phyloP scores from a whole-genome alignment of 2,797 vertebrate species.

The Melanotaenia maccullochi region DNA sequence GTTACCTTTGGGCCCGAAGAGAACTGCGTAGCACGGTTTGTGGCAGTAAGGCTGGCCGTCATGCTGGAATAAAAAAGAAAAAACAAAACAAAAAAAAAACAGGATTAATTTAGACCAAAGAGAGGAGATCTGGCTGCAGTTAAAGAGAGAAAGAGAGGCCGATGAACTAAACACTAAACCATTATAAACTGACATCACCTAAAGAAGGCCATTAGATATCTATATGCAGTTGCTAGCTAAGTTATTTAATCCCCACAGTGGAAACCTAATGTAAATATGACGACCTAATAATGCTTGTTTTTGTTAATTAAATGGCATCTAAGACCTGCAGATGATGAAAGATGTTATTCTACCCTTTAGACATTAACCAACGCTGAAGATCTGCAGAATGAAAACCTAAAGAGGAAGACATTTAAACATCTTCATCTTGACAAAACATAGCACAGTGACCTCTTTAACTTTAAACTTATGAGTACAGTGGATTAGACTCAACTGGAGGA shows the following conservation, averaged over 20 bases:
- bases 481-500: neutral
- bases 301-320: neutral
- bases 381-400: too few species aligned
- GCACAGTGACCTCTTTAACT: neutral
- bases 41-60: constrained; percentile 92
- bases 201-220: neutral
- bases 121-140: neutral
- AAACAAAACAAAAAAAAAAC: too few species aligned
- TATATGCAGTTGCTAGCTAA: too few species aligned
- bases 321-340: neutral
- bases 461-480: neutral
- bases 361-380: neutral
- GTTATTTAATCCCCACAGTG: neutral
- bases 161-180: neutral
- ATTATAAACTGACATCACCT: neutral
- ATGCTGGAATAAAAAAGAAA: constrained; percentile 86
- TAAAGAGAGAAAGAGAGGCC: neutral
- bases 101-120: neutral
- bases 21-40: constrained; percentile 87
- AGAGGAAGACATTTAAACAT: too few species aligned
- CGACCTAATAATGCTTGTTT: neutral
- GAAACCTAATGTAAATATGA: too few species aligned
- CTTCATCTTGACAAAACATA: neutral
- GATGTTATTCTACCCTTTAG: neutral
- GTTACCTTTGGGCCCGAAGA: constrained; percentile 95